Percentiles rank a stretch among this genome's conserved stretches.
Conservation (phyloP, 1,140 invertebrate species). For the Drosophila rufa region DNA sequence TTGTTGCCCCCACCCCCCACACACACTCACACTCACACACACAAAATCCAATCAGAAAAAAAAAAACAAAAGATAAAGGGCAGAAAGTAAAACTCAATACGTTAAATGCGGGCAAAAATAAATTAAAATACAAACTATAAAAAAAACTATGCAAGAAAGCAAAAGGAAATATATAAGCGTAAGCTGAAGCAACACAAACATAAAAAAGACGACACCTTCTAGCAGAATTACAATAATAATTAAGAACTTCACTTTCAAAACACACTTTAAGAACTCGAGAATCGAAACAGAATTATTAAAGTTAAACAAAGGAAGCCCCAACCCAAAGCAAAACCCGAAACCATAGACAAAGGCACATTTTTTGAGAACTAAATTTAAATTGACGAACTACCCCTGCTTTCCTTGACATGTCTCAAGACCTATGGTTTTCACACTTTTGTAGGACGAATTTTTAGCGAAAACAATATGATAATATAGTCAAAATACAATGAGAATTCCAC, state of each 20-base stretch:
- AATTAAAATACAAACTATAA: slow-evolving; percentile 61
- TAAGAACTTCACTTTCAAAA: slow-evolving; percentile 71
- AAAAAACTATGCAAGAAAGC: slow-evolving; percentile 54
- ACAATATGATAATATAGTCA: slow-evolving; percentile 26
- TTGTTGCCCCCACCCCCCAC: background rate
- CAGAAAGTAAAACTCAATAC: slow-evolving; percentile 49
- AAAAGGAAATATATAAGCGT: slow-evolving; percentile 47
- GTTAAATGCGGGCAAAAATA: slow-evolving; percentile 45
- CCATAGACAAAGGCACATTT: slow-evolving; percentile 59
- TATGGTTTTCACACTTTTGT: slow-evolving; percentile 52
- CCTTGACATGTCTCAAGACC: slow-evolving; percentile 32
- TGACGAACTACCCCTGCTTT: slow-evolving; percentile 39
- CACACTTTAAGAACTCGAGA: slow-evolving; percentile 40
- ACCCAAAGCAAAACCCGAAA: slow-evolving; percentile 30
- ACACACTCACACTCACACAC: background rate
- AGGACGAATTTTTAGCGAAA: slow-evolving; percentile 34
- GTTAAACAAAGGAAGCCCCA: slow-evolving; percentile 27
- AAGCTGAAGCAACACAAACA: slow-evolving; percentile 32
- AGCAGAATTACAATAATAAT: slow-evolving; percentile 78
- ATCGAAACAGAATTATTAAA: slow-evolving; percentile 37
- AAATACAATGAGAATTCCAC: slow-evolving; percentile 42
- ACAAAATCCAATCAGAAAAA: slow-evolving; percentile 31
- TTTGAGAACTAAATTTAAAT: slow-evolving; percentile 50
- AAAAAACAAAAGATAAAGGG: slow-evolving; percentile 27
- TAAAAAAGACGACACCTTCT: slow-evolving; percentile 63